Base-by-base conservation (phyloP, 2,797 vertebrate species). In the Gouania willdenowi region DNA sequence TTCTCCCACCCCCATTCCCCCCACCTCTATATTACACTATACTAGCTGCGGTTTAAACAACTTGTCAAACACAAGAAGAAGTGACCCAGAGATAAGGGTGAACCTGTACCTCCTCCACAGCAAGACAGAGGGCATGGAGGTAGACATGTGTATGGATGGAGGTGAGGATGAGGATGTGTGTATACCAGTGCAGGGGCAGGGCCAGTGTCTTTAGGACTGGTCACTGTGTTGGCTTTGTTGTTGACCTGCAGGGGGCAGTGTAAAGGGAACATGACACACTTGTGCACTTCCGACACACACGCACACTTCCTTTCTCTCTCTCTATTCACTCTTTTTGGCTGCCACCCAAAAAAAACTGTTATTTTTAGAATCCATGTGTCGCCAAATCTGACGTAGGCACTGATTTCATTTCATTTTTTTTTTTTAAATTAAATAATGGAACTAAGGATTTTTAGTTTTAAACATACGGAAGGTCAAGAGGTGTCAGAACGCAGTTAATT, bases 191-290 rank as follows among this genome's bases (percentile, higher is more conserved):
- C 85, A 53, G 87, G 85, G 77, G 79, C 75, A 44, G 86, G 72
- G 84, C 87, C 81, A 81, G 84, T 87, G 49, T 89, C 88, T 89
- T 90, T 90, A 69, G 88, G 85, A 84, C 84, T 86, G 84, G 85
- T 89, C 81, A 86, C 85, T 87, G 82, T 85, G 85, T 88, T 90
- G 83, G 87, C 84, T 87, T 89, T 90, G 86, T 90, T 90, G 87
- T 88, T 90, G 73, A 87, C 88, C 88, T 90, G 85, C 61, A 87
- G 69, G 72, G 69, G 68, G 62, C 66, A 79, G 81, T 82, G 66
- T 75, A 86, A 58, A 88, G 60, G 73, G 84, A 42, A 86, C 36
- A 84, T 86, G 73, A 84, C 55, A 71, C 73, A 66, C 47, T 43
- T 42, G 66, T 58, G 52, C 50, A 59, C 62, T 47, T 57, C 65